A percentile compares a stretch with the other conserved stretches of the same genome.
phyloP scores from a whole-genome alignment of 2,888 invertebrate species.

The Phengaris arion region DNA sequence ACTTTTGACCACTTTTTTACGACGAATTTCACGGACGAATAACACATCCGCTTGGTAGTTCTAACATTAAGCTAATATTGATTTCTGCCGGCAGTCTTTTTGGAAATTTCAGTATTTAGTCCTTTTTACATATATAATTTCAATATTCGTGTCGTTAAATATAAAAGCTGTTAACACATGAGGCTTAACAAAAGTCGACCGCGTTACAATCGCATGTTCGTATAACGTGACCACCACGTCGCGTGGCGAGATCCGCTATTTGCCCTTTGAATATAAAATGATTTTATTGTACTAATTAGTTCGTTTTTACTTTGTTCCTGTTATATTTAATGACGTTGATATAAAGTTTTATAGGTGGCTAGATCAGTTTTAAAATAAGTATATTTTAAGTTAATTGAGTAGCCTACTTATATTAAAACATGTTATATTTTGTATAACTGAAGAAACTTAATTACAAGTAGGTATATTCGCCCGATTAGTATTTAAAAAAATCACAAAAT shows the following conservation, averaged over 20 bases:
- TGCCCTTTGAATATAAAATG: constrained; percentile 28
- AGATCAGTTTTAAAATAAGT: too few species aligned
- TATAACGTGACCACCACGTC: constrained; percentile 26
- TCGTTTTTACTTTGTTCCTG: neutral
- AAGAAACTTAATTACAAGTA: too few species aligned
- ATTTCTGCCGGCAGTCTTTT: neutral
- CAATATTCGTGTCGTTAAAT: constrained; percentile 7
- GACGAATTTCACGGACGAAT: too few species aligned
- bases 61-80: neutral
- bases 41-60: too few species aligned
- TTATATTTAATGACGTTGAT: neutral
- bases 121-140: constrained; percentile 2
- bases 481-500: too few species aligned
- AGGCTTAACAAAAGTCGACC: neutral
- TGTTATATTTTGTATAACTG: too few species aligned
- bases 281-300: constrained; percentile 6
- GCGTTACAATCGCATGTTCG: constrained; percentile 10
- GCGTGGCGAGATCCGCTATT: constrained; percentile 22
- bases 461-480: too few species aligned
- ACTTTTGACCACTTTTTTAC: too few species aligned
- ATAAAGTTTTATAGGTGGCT: neutral
- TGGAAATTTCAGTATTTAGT: neutral
- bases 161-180: constrained; percentile 3
- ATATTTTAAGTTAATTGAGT: neutral
- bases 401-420: too few species aligned